Evolutionary conservation across 2,888 invertebrate species (phyloP).

Genomic region (Norana najaformis): DNA sequence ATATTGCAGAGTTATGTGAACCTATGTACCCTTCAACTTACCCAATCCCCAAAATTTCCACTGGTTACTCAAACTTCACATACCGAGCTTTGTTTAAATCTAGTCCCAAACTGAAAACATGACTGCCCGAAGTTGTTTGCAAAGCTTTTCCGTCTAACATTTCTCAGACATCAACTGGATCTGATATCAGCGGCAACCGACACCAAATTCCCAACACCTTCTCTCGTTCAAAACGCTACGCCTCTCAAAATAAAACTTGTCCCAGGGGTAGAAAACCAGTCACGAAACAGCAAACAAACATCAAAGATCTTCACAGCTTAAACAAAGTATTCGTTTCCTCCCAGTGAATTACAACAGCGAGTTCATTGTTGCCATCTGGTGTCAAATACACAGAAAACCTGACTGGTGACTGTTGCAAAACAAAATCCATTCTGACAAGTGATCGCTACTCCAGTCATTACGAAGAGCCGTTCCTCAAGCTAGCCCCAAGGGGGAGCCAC

Average conservation of each 20-base stretch:
- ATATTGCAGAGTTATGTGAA: too few relatives aligned
- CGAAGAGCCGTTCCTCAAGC: too few relatives aligned
- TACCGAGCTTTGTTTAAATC: background rate
- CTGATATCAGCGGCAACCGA: background rate
- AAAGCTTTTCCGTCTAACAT: background rate
- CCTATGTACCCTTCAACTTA: too few relatives aligned
- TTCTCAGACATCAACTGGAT: background rate
- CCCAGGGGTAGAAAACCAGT: too few relatives aligned
- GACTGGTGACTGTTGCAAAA: too few relatives aligned
- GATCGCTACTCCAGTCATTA: too few relatives aligned
- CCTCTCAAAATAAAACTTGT: background rate
- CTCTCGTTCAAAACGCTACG: background rate
- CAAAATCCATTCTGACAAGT: too few relatives aligned
- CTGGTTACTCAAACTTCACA: background rate
- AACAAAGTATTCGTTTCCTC: background rate
- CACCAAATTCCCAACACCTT: background rate
- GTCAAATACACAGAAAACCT: background rate
- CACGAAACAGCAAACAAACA: too few relatives aligned
- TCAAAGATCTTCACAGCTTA: background rate
- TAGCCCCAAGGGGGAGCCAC: too few relatives aligned
- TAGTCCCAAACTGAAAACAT: background rate
- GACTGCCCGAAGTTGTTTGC: background rate
- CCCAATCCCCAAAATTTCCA: too few relatives aligned
- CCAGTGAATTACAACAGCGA: too few relatives aligned
- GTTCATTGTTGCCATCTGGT: background rate